A percentile compares a stretch with the other conserved stretches of the same genome.
phyloP scores from a whole-genome alignment of 2,888 invertebrate genomes.

The Agrotis puta region DNA sequence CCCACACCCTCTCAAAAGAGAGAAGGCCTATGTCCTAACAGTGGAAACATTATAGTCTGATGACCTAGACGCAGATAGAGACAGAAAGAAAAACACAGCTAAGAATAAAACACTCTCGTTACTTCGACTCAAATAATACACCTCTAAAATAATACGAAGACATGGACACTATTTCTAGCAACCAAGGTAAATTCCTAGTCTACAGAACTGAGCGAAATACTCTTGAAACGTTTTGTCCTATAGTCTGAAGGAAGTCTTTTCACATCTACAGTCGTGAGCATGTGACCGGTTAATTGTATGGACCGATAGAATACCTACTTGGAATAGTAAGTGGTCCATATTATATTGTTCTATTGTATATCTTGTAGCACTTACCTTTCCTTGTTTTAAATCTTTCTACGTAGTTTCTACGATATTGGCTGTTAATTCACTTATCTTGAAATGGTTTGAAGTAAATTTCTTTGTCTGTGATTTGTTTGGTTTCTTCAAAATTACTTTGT shows the following conservation, averaged over 20 bases:
- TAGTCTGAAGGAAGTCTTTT: conserved; percentile 16
- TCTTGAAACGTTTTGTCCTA: conserved; percentile 17
- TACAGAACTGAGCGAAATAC: neutral
- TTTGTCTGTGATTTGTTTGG: neutral
- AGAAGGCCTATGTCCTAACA: too few relatives aligned
- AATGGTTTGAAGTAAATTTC: neutral
- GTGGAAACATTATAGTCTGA: too few relatives aligned
- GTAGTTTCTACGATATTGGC: conserved; percentile 15
- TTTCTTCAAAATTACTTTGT: neutral
- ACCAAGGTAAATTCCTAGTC: conserved; percentile 9
- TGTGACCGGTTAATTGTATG: conserved; percentile 29
- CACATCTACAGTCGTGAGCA: conserved; percentile 28
- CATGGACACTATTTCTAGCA: neutral
- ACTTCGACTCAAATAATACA: neutral
- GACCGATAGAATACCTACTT: conserved; percentile 18
- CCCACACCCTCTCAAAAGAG: too few relatives aligned
- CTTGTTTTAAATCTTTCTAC: conserved; percentile 28
- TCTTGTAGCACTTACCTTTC: conserved; percentile 40
- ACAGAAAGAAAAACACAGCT: too few relatives aligned
- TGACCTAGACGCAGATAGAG: too few relatives aligned
- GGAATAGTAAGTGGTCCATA: conserved; percentile 37
- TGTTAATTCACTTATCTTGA: conserved; percentile 15
- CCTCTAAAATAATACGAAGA: neutral
- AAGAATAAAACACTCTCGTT: neutral
- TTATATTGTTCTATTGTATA: conserved; percentile 29